Evolutionary conservation across 2,113 vertebrate species (phyloP), one percentile per base, ranked within the genome.

Genomic region (Pitta sordida): DNA sequence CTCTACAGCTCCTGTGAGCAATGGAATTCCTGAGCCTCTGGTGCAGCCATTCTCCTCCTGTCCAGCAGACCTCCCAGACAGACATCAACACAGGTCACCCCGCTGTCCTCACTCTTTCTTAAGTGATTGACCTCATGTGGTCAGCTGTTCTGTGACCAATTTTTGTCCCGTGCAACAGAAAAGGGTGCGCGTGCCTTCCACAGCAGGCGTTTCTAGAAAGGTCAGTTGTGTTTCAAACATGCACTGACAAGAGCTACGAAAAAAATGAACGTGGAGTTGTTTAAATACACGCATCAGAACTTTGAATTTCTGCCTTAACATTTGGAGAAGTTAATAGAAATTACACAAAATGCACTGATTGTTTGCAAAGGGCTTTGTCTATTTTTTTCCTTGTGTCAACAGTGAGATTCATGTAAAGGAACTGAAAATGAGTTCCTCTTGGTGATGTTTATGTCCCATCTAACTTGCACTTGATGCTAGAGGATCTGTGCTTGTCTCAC

Each of bases 81-180:
- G 55, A 41, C 43, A 49, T 41, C 41, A 70, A 20, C 21, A 27
- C 24, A 0, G 0, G 3, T 36, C 36, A 63, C 29, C 9, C 30
- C 7, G 11, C 65, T 60, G 29, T 39, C 26, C 49, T 29, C 14
- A 7, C 23, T 55, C 59, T 4, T 52, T 10, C 67, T 56, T 44
- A 27, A 85, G 37, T 39, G 24, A 44, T 8, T 44, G 39, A 52
- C 30, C 22, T 48, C 11, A 37, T 0, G 11, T 6, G 2, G 22
- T 64, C 64, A 64, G 49, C 29, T n/a, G 11, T 23, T 85, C 27
- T 58, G 59, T 46, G 65, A 73, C 20, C 26, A 26, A 2, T 43
- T 77, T 90, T 71, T 63, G 18, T 60, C 87, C 52, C 58, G 26
- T 64, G 43, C 49, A 21, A n/a, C 3, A 60, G 60, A 37, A 75